Conservation (phyloP, 2,113 vertebrate species). For the Fukomys damarensis region DNA sequence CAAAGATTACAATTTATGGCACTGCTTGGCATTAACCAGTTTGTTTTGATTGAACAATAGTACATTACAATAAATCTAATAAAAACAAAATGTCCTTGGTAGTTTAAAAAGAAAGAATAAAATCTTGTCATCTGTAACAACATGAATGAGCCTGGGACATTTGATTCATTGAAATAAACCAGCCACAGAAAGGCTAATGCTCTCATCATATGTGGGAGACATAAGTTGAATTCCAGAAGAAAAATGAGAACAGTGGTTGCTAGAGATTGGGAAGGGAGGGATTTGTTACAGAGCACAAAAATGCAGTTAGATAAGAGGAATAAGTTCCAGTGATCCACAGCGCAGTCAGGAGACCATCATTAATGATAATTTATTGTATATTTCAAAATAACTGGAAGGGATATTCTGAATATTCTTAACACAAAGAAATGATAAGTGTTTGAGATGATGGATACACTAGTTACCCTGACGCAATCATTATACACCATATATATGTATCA, state of each 20-base stretch:
- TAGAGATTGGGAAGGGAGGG: background rate
- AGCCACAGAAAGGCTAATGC: background rate
- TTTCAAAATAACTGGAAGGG: background rate
- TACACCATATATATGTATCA: background rate
- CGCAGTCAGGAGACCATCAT: background rate
- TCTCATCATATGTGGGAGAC: background rate
- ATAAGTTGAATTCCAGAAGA: background rate
- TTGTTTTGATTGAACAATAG: background rate
- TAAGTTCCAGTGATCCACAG: background rate
- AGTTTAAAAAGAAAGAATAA: background rate
- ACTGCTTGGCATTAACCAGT: background rate
- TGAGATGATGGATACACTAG: background rate
- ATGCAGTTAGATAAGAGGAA: background rate
- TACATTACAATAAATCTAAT: background rate
- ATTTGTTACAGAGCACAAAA: background rate
- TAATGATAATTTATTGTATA: background rate
- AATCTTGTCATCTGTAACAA: background rate
- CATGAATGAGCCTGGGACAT: background rate
- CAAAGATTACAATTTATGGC: background rate
- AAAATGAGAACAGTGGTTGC: background rate
- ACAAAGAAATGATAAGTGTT: background rate
- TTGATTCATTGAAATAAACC: background rate
- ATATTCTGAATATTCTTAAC: background rate
- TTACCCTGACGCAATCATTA: background rate
- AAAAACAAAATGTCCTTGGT: background rate